Percentiles rank a stretch among this genome's conserved stretches.
Conservation (phyloP, 2,797 vertebrate genomes). For the Onychomys leucogaster region DNA sequence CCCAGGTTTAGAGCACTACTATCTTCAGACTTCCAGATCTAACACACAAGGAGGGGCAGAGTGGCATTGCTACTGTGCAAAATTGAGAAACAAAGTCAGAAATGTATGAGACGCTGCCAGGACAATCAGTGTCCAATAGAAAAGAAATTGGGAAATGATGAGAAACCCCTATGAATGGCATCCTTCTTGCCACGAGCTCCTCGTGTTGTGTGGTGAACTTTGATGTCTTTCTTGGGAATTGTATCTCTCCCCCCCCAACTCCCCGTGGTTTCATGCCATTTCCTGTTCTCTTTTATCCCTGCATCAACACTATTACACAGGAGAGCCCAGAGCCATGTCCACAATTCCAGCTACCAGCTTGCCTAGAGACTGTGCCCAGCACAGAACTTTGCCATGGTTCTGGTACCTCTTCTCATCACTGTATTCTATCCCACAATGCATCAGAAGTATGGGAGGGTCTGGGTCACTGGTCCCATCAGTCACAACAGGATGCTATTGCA, state of each 20-base stretch:
- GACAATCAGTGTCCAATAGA: not conserved
- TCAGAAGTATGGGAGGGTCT: not conserved
- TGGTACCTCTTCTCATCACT: too few species aligned
- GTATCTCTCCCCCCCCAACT: too few species aligned
- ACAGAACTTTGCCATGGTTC: accelerated
- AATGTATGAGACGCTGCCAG: not conserved
- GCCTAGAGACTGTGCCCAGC: not conserved
- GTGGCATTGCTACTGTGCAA: not conserved
- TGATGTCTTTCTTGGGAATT: accelerated
- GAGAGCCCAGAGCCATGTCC: not conserved
- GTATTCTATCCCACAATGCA: not conserved
- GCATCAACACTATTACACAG: not conserved
- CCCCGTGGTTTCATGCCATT: too few species aligned
- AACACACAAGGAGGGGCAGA: not conserved
- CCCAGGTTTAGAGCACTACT: not conserved
- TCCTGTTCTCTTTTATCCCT: not conserved
- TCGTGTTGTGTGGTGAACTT: not conserved
- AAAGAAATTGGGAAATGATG: accelerated
- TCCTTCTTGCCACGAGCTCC: not conserved
- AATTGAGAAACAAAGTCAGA: not conserved
- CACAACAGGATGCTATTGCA: not conserved
- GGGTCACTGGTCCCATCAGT: not conserved
- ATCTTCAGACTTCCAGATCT: not conserved
- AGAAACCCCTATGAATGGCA: accelerated
- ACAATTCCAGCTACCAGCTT: not conserved